phyloP scores from a whole-genome alignment of 1,140 invertebrate genomes.

The Globodera ellingtonae region DNA sequence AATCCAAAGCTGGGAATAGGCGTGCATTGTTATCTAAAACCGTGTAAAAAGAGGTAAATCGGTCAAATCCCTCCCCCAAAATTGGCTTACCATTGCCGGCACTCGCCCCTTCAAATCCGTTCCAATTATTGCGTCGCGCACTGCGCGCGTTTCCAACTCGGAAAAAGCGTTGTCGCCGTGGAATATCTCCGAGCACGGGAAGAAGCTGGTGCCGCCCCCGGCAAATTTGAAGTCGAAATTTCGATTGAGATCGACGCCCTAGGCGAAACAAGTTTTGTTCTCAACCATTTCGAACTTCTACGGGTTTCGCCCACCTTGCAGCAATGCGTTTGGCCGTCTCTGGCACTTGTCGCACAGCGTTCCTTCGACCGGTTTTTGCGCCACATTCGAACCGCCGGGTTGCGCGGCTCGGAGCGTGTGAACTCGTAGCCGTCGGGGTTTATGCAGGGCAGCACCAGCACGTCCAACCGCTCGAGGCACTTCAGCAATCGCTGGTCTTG shows the following conservation, averaged over 20 bases:
- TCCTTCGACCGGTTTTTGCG: conserved; percentile 57
- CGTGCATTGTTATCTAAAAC: conserved; percentile 51
- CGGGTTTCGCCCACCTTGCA: conserved; percentile 27
- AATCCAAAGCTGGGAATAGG: conserved; percentile 56
- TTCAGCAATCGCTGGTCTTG: conserved; percentile 52
- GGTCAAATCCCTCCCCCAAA: not conserved
- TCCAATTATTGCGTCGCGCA: conserved; percentile 57
- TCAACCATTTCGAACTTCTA: not conserved
- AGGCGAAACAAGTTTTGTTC: not conserved
- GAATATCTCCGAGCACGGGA: conserved; percentile 64
- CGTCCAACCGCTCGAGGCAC: conserved; percentile 66
- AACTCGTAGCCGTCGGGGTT: conserved; percentile 72
- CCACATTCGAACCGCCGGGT: conserved; percentile 60
- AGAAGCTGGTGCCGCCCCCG: conserved; percentile 58
- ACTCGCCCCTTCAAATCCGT: conserved; percentile 54
- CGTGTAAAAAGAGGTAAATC: not conserved
- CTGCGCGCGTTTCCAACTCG: conserved; percentile 60
- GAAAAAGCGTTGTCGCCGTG: conserved; percentile 61
- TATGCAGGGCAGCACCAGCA: conserved; percentile 72
- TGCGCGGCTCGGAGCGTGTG: conserved; percentile 57
- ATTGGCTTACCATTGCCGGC: conserved; percentile 46
- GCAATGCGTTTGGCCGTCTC: conserved; percentile 42
- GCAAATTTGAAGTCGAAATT: conserved; percentile 54
- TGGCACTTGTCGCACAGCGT: conserved; percentile 42
- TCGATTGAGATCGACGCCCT: conserved; percentile 60